Evolutionary conservation across 2,797 vertebrate species (phyloP), one percentile per base, ranked within the genome.

Genomic region (Borostomias antarcticus): DNA sequence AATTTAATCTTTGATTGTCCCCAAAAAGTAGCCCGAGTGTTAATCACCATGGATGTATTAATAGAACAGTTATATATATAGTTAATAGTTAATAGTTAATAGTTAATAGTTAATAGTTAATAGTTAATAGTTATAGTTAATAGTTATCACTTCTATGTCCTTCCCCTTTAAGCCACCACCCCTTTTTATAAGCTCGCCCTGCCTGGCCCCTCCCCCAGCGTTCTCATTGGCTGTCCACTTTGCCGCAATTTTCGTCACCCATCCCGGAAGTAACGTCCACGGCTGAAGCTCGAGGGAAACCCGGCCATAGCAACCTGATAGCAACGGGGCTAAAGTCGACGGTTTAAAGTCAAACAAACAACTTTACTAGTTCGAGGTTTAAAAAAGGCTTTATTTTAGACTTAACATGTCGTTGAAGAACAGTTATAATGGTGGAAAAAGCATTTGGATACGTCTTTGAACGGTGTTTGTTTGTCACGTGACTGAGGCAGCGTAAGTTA

Each of bases 221-320:
- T 15, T 60, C 1, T 43, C 13, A 60, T 60, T 60, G 58, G 58
- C 17, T 45, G 13, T 5, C 5, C 35, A 5, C 43, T 40, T 51
- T 59, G 21, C 33, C 57, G 57, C 57, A 40, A 40, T 43, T 28
- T 43, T 43, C 35, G 35, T 45, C 58, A 29, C 35, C 8, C 13
- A 21, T 28, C 37, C 26, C 59, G 59, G 59, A 50, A 62, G 59
- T 37, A n/a, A n/a, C n/a, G n/a, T 37, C 35, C 35, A 37, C 48
- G 4, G 1, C 40, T 48, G 10, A 25, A 8, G 9, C 52, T 54
- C 52, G 26, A 54, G 52, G 52, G 52, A 54, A 54, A 13, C 13
- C 29, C 29, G 15, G 52, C 52, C 25, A 6, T 10, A 13, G 11
- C 33, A 10, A 35, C 33, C 33, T 35, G 33, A 5, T 45, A 45